These are phyloP conservation scores for Augiades crinisus DNA, from an alignment of 2,888 invertebrate genomes.

Conservation along the genomic window DNA sequence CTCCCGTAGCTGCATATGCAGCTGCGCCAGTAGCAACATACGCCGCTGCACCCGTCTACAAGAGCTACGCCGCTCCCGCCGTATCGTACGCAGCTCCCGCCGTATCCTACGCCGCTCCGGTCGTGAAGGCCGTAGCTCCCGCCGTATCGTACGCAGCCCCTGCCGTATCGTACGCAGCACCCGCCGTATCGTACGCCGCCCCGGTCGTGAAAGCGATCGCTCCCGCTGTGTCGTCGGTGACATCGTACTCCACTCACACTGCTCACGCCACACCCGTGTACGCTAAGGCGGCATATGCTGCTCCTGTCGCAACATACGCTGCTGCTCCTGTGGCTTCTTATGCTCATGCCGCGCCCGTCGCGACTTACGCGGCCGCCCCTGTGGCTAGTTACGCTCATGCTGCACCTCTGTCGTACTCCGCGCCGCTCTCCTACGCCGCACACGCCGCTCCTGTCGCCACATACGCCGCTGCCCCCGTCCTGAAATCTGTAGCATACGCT, in stretches of 20 bases:
- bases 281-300: constrained; percentile 43
- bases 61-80: constrained; percentile 46
- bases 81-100: constrained; percentile 42
- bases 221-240: constrained; percentile 43
- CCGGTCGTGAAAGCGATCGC: constrained; percentile 47
- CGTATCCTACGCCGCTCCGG: constrained; percentile 28
- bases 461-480: constrained; percentile 29
- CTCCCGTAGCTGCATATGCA: constrained; percentile 61
- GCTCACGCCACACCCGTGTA: constrained; percentile 41
- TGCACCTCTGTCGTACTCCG: constrained; percentile 41
- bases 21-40: constrained; percentile 41
- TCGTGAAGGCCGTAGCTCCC: not conserved
- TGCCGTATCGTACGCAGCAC: constrained; percentile 42
- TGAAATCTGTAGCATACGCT: constrained; percentile 38
- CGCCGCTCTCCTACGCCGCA: constrained; percentile 38
- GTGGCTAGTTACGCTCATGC: constrained; percentile 28
- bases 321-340: constrained; percentile 50
- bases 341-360: constrained; percentile 31
- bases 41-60: constrained; percentile 39
- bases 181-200: constrained; percentile 60
- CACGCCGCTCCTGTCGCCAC: constrained; percentile 35
- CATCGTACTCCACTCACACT: constrained; percentile 44
- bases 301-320: constrained; percentile 34
- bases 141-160: constrained; percentile 36
- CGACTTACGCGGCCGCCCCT: constrained; percentile 57